Evolutionary conservation across 2,113 vertebrate species (phyloP), one percentile per base, ranked within the genome.

Genomic region (Opisthocomus hoazin): DNA sequence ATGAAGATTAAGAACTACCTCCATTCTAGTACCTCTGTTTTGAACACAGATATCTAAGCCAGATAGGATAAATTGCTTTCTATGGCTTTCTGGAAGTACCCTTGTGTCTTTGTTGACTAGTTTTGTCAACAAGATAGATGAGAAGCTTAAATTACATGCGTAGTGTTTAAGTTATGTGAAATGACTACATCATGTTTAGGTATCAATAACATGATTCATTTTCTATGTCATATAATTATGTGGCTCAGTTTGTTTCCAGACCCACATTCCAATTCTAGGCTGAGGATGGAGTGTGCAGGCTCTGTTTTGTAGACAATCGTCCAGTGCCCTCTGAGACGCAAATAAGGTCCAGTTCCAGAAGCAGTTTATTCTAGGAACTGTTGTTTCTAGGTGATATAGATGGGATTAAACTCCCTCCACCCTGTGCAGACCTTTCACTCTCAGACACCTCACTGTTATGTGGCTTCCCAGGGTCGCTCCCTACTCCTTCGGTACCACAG

Each of bases 391-490:
- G 4, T 48, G 13, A 3, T 57, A 22, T 17, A 7, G 43, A 70
- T 50, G 19, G 19, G 12, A 18, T 61, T 41, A 43, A 87, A 66
- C 11, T 10, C 6, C 26, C 20, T 57, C 7, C 21, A 53, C 5
- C 7, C 10, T 53, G 12, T 34, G 21, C 45, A 77, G 12, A 74
- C 14, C 4, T 61, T 84, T 77, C 19, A 29, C 11, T 57, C 21
- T 51, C 26, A 80, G 63, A 54, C 2, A 5, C 5, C 4, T 51
- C 13, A 17, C 1, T 21, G 24, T 11, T 61, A 5, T 32, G 16
- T 1, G 6, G 34, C 4, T 65, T 87, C 5, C 21, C 18, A 41
- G 24, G 6, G 6, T 6, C 61, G 2, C 3, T 7, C 3, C 20
- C 41, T 70, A 7, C 4, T 3, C 3, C 2, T 69, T 84, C 71